Evolutionary conservation across 1,140 invertebrate species (phyloP).

Genomic region (Drosophila sp.): DNA sequence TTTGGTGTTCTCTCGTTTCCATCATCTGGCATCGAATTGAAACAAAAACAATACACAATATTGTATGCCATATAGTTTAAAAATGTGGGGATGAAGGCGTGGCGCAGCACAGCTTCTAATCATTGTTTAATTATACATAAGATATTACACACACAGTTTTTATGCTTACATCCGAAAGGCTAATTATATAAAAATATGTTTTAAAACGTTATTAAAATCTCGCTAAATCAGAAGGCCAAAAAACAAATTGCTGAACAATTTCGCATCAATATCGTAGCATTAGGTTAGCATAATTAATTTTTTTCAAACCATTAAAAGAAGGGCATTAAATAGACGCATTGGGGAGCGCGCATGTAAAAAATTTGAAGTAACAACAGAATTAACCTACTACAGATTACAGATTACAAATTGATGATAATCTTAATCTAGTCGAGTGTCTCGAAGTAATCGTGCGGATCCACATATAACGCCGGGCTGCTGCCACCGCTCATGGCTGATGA

Average conservation of each 20-base stretch:
- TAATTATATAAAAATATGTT: constrained; percentile 60
- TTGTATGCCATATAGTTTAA: constrained; percentile 14
- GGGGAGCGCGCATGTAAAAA: constrained; percentile 36
- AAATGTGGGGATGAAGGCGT: constrained; percentile 14
- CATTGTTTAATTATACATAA: constrained; percentile 49
- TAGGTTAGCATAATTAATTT: constrained; percentile 11
- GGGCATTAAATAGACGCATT: constrained; percentile 43
- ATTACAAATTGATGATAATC: constrained; percentile 62
- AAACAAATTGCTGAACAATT: constrained; percentile 12
- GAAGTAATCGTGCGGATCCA: constrained; percentile 69
- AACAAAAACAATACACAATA: constrained; percentile 36
- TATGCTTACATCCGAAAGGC: constrained; percentile 58
- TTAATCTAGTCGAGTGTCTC: constrained; percentile 71
- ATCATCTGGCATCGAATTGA: neutral
- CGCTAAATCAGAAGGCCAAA: constrained; percentile 51
- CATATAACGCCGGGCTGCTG: constrained; percentile 65
- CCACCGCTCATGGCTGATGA: constrained; percentile 45
- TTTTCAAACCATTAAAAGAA: constrained; percentile 57
- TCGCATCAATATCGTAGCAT: constrained; percentile 15
- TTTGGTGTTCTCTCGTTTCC: constrained; percentile 36
- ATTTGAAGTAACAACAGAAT: constrained; percentile 77
- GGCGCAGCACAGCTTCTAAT: constrained; percentile 30
- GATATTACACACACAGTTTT: constrained; percentile 64
- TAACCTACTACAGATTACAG: constrained; percentile 62
- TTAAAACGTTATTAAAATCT: constrained; percentile 62